Evolutionary conservation across 2,888 invertebrate genomes (phyloP).

Genomic region (Euclidia mi): DNA sequence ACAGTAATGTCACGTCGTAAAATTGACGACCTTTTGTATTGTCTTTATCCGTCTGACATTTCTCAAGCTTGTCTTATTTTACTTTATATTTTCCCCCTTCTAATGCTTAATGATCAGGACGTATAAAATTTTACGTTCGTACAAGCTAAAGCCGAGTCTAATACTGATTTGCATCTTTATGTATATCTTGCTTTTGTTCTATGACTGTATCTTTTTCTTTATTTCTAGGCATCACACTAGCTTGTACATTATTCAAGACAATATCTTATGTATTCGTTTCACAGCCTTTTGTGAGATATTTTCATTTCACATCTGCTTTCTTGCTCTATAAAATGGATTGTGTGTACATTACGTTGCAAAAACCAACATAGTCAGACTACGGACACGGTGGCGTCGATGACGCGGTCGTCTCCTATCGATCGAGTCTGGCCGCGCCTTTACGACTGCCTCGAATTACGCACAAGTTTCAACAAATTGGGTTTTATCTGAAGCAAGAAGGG

Average conservation of each 20-base stretch:
- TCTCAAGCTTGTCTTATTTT: not conserved
- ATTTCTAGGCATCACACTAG: constrained; percentile 14
- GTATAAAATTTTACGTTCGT: not conserved
- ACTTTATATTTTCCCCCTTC: not conserved
- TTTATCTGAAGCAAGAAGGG: constrained; percentile 29
- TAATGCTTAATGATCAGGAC: not conserved
- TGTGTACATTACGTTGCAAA: constrained; percentile 20
- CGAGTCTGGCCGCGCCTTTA: constrained; percentile 54
- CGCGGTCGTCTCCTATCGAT: constrained; percentile 48
- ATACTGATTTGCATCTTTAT: constrained; percentile 14
- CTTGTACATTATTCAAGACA: constrained; percentile 17
- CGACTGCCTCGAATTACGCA: constrained; percentile 36
- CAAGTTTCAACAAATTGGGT: constrained; percentile 27
- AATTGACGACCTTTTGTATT: constrained; percentile 15
- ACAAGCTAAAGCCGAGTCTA: not conserved
- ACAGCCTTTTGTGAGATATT: constrained; percentile 7
- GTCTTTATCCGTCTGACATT: not conserved
- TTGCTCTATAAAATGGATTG: constrained; percentile 16
- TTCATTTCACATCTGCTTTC: constrained; percentile 13
- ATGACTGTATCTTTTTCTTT: not conserved
- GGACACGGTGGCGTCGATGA: constrained; percentile 40
- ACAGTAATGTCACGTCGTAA: constrained; percentile 14
- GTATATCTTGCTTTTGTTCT: constrained; percentile 2
- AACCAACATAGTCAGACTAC: constrained; percentile 28
- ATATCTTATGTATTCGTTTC: constrained; percentile 23